phyloP scores from a whole-genome alignment of 2,888 invertebrate genomes.

The Thysanoteuthis rhombus region DNA sequence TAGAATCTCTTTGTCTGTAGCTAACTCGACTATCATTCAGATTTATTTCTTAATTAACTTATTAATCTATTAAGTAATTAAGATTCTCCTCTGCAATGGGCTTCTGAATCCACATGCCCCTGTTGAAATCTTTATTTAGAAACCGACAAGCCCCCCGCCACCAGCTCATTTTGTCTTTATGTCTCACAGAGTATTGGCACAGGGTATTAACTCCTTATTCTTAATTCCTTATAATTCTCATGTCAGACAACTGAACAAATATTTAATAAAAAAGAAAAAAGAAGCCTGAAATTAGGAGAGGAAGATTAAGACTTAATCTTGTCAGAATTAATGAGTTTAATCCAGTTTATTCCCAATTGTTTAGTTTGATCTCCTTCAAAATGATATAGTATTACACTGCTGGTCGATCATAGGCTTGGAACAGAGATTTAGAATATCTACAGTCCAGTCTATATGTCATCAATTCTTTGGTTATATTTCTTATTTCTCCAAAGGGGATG shows the following conservation, averaged over 20 bases:
- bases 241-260: neutral
- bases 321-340: conserved; percentile 12
- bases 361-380: neutral
- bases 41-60: neutral
- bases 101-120: neutral
- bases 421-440: neutral
- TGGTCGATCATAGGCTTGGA: neutral
- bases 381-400: neutral
- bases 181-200: too few relatives aligned
- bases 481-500: too few relatives aligned
- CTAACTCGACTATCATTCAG: neutral
- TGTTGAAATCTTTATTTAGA: neutral
- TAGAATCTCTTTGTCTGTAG: neutral
- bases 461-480: too few relatives aligned
- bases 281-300: neutral
- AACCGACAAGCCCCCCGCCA: neutral
- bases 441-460: too few relatives aligned
- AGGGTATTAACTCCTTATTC: neutral
- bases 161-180: neutral
- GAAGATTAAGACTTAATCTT: neutral
- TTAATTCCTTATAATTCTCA: neutral
- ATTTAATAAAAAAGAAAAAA: neutral
- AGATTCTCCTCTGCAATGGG: neutral
- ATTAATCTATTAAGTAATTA: neutral
- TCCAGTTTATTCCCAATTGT: neutral